Conservation (phyloP, 2,888 invertebrate genomes). For the Mycogona germanica region DNA sequence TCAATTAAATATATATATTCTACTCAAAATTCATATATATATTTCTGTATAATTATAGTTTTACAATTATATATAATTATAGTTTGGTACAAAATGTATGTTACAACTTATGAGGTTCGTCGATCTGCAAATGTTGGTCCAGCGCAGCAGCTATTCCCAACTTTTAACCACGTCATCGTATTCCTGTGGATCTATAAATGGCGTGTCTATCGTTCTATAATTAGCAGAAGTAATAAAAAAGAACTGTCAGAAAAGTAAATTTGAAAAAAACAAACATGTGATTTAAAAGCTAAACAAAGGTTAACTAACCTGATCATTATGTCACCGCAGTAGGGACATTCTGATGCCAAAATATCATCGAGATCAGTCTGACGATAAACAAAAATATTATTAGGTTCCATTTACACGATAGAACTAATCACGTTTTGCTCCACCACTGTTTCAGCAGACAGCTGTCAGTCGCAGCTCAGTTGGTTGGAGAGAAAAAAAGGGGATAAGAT, state of each 20-base stretch:
- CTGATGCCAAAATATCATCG: conserved; percentile 77
- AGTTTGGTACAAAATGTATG: too few species aligned
- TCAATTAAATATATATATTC: too few species aligned
- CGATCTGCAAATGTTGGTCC: too few species aligned
- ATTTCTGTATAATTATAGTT: too few species aligned
- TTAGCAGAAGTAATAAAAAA: conserved; percentile 4
- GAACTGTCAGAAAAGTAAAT: conserved; percentile 8
- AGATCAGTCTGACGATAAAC: conserved; percentile 52
- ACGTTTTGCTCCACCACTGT: too few species aligned
- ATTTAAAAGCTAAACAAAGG: neutral
- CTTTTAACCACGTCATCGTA: conserved; percentile 71
- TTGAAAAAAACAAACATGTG: neutral
- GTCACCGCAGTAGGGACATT: conserved; percentile 88
- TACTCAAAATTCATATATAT: too few species aligned
- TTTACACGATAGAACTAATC: neutral
- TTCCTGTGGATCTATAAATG: conserved; percentile 70
- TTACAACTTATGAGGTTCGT: too few species aligned
- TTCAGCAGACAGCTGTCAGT: too few species aligned
- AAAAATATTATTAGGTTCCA: neutral
- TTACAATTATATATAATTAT: too few species aligned
- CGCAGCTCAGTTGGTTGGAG: too few species aligned
- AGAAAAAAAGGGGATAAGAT: too few species aligned
- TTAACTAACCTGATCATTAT: conserved; percentile 57
- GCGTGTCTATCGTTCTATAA: conserved; percentile 45
- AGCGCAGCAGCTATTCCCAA: conserved; percentile 79